Evolutionary conservation across 2,797 vertebrate genomes (phyloP), one percentile per base, ranked within the genome.

Genomic region (Orestias chungarensis): DNA sequence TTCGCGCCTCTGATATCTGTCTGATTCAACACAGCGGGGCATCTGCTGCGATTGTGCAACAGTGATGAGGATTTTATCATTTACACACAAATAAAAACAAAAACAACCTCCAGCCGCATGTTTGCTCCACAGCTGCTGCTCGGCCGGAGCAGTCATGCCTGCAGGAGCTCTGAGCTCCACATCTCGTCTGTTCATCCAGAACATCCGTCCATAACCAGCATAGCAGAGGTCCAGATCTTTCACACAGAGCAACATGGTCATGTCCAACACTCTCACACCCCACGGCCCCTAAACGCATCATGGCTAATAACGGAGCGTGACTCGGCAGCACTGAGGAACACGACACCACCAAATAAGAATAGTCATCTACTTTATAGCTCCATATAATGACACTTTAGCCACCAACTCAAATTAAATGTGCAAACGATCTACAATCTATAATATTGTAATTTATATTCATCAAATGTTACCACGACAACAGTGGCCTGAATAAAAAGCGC

Each of bases 81-180:
- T 76, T 57, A n/a, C n/a, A n/a, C n/a, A n/a, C n/a, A n/a, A n/a
- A n/a, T n/a, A n/a, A n/a, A n/a, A n/a, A n/a, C n/a, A n/a, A n/a
- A 68, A 33, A 52, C 8, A 23, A 15, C 3, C 0, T 4, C 66
- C 68, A 0, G 15, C 29, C 31, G 31, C 17, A 1, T 33, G 31
- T 35, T 59, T 20, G 10, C 55, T 33, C 31, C 55, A 59, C 35
- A 3, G 55, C 31, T 57, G 29, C 29, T 59, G 31, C 33, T 35
- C 31, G 11, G 31, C 20, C 55, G 20, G 55, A 9, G 70, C 82
- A 82, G 75, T 78, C 78, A 74, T 67, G 81, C 81, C 82, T 76
- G 70, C 12, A 4, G 74, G 68, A 31, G 74, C 50, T 31, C 33
- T 43, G 68, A n/a, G 35, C 74, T 81, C 44, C 69, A 74, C 71